These are phyloP conservation scores for Salarias fasciatus DNA, from an alignment of 2,797 vertebrate species.

Conservation along the genomic window DNA sequence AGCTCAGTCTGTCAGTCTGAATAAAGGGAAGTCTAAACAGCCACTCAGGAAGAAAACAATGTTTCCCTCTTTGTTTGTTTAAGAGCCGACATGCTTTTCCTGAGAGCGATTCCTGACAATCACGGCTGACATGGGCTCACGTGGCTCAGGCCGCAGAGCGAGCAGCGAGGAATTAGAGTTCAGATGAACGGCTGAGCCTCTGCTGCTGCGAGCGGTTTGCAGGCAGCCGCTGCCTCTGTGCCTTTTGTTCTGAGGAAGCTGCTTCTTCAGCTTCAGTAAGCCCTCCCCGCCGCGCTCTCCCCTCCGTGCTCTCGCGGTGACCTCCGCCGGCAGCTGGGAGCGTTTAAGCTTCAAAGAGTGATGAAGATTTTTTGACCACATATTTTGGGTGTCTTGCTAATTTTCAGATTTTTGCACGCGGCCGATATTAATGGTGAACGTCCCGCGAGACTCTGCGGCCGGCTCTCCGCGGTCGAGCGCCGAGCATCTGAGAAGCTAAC, in stretches of 20 bases:
- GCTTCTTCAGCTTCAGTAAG: constrained; percentile 58
- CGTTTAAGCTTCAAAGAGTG: constrained; percentile 69
- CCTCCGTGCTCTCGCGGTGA: constrained; percentile 54
- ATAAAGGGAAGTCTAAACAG: constrained; percentile 9
- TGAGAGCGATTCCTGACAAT: constrained; percentile 49
- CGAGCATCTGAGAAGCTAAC: constrained; percentile 54
- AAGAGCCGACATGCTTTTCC: constrained; percentile 42
- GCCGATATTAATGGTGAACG: constrained; percentile 68
- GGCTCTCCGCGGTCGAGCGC: constrained; percentile 48
- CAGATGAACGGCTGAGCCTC: constrained; percentile 63
- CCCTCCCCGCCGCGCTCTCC: constrained; percentile 51
- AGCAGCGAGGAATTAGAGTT: constrained; percentile 44
- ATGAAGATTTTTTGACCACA: constrained; percentile 67
- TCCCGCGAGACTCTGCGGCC: constrained; percentile 56
- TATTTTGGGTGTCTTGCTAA: constrained; percentile 73
- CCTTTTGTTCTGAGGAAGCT: constrained; percentile 51
- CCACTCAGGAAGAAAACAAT: constrained; percentile 9
- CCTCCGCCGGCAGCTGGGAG: constrained; percentile 68
- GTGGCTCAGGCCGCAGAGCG: constrained; percentile 41
- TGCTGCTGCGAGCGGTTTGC: constrained; percentile 44
- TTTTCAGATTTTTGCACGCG: constrained; percentile 55
- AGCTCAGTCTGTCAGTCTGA: not conserved
- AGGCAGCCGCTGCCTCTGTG: constrained; percentile 55
- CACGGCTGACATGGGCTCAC: constrained; percentile 46
- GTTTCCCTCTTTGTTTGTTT: constrained; percentile 43